Conservation (phyloP, 2,113 vertebrate genomes). For the Pogona vitticeps region DNA sequence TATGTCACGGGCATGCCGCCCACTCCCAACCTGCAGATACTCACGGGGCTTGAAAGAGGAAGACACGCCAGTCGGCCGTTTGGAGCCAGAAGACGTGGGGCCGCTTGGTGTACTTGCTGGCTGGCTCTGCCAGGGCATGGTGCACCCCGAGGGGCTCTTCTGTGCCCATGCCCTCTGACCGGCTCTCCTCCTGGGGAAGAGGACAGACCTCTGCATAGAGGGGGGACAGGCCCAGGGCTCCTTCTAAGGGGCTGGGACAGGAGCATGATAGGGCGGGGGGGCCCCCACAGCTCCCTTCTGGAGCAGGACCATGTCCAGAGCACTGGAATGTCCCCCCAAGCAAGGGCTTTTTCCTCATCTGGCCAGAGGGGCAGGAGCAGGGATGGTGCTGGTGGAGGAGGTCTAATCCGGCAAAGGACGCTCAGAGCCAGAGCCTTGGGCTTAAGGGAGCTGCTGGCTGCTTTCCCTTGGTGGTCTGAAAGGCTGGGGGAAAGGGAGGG, state of each 20-base stretch:
- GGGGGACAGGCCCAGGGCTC: not conserved
- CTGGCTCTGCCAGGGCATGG: constrained; percentile 86
- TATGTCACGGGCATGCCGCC: no score
- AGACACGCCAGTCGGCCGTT: constrained; percentile 89
- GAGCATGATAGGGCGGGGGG: not conserved
- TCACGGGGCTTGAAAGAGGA: constrained; percentile 91
- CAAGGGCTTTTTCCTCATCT: no score
- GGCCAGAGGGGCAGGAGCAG: no score
- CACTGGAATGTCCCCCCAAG: no score
- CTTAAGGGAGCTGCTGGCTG: no score
- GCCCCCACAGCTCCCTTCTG: not conserved
- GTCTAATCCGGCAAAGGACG: no score
- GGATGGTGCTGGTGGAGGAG: no score
- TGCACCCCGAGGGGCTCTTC: constrained; percentile 90
- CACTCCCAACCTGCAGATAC: constrained; percentile 46
- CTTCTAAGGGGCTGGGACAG: no score
- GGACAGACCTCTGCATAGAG: not conserved
- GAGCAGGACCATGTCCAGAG: no score
- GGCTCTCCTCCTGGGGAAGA: constrained; percentile 75
- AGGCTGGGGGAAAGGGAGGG: no score
- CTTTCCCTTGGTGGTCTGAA: no score
- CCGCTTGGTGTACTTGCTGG: constrained; percentile 87
- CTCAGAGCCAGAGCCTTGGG: no score
- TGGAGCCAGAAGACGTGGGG: constrained; percentile 89
- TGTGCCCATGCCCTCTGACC: constrained; percentile 67